phyloP scores from a whole-genome alignment of 2,797 vertebrate genomes.

The Oreochromis mossambicus region DNA sequence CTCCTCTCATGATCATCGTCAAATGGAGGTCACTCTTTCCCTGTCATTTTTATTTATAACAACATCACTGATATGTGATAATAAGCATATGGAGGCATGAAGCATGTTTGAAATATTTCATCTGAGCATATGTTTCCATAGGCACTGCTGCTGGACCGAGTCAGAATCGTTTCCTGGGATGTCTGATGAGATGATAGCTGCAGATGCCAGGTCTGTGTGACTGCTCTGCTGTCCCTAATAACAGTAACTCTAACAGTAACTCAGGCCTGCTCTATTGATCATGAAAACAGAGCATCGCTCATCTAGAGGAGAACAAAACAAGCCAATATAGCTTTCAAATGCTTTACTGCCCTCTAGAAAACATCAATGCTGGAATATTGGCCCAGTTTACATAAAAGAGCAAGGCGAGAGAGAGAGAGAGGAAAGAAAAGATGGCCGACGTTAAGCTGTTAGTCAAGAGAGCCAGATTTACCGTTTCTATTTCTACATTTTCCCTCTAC shows the following conservation, averaged over 20 bases:
- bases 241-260: conserved; percentile 25
- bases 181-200: conserved; percentile 12
- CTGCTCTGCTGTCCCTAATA: conserved; percentile 24
- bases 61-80: neutral
- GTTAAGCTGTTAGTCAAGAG: conserved; percentile 75
- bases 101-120: conserved; percentile 2
- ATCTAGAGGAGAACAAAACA: conserved; percentile 64
- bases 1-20: neutral
- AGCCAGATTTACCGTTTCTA: conserved; percentile 76
- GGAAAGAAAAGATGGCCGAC: conserved; percentile 51
- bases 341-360: conserved; percentile 72
- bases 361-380: conserved; percentile 70
- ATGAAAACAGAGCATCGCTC: conserved; percentile 60
- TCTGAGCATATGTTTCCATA: conserved; percentile 16
- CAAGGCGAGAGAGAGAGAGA: neutral
- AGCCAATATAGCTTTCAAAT: conserved; percentile 65
- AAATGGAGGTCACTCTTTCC: neutral
- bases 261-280: conserved; percentile 63
- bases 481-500: conserved; percentile 73
- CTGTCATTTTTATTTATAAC: neutral
- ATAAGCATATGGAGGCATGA: conserved; percentile 1
- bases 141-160: neutral
- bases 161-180: neutral
- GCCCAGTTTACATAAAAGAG: conserved; percentile 64
- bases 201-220: neutral